Base-by-base conservation (phyloP, 92 coral and sea anemone species). In the Porites evermanni region DNA sequence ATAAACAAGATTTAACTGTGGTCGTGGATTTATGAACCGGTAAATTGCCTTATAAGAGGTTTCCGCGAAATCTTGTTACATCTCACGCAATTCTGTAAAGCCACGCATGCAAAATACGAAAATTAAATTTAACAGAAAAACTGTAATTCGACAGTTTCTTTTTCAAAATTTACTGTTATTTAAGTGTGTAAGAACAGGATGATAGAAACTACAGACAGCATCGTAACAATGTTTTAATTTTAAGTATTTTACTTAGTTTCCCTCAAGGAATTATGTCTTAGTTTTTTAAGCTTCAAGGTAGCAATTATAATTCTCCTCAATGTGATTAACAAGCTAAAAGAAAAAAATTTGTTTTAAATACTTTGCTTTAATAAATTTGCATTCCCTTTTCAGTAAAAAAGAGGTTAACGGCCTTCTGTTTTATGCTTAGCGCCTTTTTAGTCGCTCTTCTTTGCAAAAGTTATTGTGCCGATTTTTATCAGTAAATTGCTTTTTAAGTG, bases 401-500 rank as follows among this genome's bases (percentile, higher is more conserved):
- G 47, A 38, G 47, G 47, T 38, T 38, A 38, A 38, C 3, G 7
- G 47, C 47, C 47, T 38, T 38, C 47, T 38, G 47, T 38, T 38
- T 38, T 38, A 38, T 38, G 47, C 47, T 56, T 63, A 5, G 21
- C 67, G 21, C 18, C 67, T 14, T 63, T 18, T 14, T 63, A 7
- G 67, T 16, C 67, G 67, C 68, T 6, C 16, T 29, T 3, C 17
- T 6, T 77, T 8, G 67, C 21, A 10, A 3, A 1, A 6, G 12
- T 4, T 13, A 13, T 17, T 9, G 13, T 24, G 60, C 61, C 26
- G 6, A 8, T 56, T 69, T 81, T 68, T 81, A 69, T 52, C 73
- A n/a, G 59, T 19, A 50, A 67, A 79, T 61, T 17, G 38, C 65
- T 58, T 81, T 69, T 81, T 56, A 69, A 81, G 74, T 21, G 63